Base-by-base conservation (phyloP, 2,797 vertebrate species). In the Artibeus jamaicensis region DNA sequence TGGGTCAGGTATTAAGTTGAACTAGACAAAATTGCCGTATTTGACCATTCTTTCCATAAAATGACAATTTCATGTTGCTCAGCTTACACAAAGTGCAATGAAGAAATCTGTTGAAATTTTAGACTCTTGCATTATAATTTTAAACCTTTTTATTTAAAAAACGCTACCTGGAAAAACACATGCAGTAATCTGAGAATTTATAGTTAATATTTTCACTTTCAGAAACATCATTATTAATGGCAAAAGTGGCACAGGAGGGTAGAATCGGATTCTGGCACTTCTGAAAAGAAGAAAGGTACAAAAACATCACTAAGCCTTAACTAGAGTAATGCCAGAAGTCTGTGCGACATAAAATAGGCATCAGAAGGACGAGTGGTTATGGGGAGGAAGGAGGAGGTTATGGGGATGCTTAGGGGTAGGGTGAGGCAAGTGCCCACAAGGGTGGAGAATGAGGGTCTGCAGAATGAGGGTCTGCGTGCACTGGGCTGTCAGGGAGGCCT, bases 1-100 rank as follows among this genome's bases (percentile, higher is more conserved):
- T 91, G 82, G 78, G 79, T 86, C 88, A 96, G 46, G 29, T 95
- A 44, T 70, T 86, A 93, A 55, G 53, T 16, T 90, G 73, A 89
- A 67, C 53, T 62, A 18, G 37, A 74, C 73, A n/a, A 85, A 86
- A 89, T 86, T 76, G 29, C n/a, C 44, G 78, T 90, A 15, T 57
- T 79, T 93, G 82, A 53, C 12, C 70, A 8, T 46, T 94, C 87
- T 85, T 62, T 42, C 86, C 81, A 53, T 76, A 92, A 81, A 44
- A 50, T 8, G 57, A 9, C 32, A 85, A 26, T 71, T 76, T 84
- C 6, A 9, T 26, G 0, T 88, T 93, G 53, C 67, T 93, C 5
- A 7, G 3, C 32, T 55, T 86, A 86, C 37, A 77, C 16, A 86
- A 90, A 92, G 26, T 55, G 71, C 44, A 50, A 4, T 21, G 24